These are phyloP conservation scores for Trididemnum miniatum DNA, from an alignment of 23 tunicate genomes.

Conservation along the genomic window DNA sequence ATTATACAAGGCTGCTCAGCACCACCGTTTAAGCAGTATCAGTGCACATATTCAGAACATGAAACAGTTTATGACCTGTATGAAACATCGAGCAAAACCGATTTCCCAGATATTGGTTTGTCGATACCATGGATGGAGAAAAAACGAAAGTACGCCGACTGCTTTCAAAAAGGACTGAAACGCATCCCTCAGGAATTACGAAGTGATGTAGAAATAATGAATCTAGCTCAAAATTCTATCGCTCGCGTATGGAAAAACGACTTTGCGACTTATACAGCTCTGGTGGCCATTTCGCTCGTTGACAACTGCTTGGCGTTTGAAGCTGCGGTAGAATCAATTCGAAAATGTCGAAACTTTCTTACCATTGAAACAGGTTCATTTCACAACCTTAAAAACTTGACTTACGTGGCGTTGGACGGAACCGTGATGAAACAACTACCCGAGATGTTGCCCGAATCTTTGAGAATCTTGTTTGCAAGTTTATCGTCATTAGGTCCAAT, in stretches of 20 bases:
- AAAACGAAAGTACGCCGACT: background rate
- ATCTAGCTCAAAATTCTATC: conserved; percentile 9
- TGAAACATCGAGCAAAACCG: too few species aligned
- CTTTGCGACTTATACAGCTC: background rate
- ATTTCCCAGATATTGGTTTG: background rate
- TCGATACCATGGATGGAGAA: background rate
- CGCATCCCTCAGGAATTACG: background rate
- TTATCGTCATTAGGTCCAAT: background rate
- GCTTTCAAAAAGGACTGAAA: conserved; percentile 26
- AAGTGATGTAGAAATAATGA: background rate
- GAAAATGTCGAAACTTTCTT: background rate
- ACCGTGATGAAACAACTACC: background rate
- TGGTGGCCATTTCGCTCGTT: background rate
- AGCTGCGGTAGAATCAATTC: background rate
- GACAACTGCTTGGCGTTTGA: background rate
- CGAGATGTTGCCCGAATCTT: background rate
- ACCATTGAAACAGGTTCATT: background rate
- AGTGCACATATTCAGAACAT: too few species aligned
- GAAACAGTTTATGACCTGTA: too few species aligned
- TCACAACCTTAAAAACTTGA: background rate
- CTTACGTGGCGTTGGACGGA: background rate
- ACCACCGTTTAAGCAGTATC: too few species aligned
- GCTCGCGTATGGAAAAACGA: background rate
- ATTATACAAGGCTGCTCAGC: too few species aligned
- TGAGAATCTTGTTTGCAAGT: background rate